Evolutionary conservation across 2,888 invertebrate species (phyloP).

Genomic region (Agelastica alni): DNA sequence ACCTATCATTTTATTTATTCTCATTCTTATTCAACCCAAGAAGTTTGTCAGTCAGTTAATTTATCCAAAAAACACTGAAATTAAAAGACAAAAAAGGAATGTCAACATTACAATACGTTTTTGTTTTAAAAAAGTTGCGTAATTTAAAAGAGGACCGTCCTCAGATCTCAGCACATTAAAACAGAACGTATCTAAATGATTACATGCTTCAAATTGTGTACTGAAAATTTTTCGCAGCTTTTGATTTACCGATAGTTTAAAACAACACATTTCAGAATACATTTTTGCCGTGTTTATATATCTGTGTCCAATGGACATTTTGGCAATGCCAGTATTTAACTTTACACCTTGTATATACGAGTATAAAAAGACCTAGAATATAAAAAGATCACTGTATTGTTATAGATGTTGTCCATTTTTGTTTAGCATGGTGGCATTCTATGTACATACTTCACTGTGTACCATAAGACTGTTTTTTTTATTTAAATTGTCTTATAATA

Average conservation of each 20-base stretch:
- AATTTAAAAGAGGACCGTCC: slow-evolving; percentile 1
- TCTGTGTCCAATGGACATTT: slow-evolving; percentile 50
- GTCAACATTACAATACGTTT: no score
- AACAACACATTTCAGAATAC: slow-evolving; percentile 18
- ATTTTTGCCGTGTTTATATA: slow-evolving; percentile 38
- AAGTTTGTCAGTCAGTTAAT: no score
- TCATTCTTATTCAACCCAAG: no score
- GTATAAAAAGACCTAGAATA: slow-evolving; percentile 27
- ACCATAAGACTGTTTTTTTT: slow-evolving; percentile 55
- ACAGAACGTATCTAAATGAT: no score
- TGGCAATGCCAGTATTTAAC: slow-evolving; percentile 56
- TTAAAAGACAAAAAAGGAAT: no score
- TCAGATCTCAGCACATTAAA: slow-evolving; percentile 1
- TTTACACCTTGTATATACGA: slow-evolving; percentile 47
- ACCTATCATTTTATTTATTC: no score
- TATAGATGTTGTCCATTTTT: slow-evolving; percentile 54
- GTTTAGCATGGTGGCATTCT: slow-evolving; percentile 47
- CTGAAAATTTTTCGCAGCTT: not conserved
- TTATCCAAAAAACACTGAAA: no score
- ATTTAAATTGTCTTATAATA: slow-evolving; percentile 43
- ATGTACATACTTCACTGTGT: slow-evolving; percentile 51
- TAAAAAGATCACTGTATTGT: slow-evolving; percentile 50
- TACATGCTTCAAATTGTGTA: no score
- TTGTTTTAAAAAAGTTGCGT: not conserved
- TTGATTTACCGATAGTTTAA: not conserved